Evolutionary conservation across 2,888 invertebrate genomes (phyloP), one percentile per base, ranked within the genome.

Genomic region (Drosophila trichaetosa): DNA sequence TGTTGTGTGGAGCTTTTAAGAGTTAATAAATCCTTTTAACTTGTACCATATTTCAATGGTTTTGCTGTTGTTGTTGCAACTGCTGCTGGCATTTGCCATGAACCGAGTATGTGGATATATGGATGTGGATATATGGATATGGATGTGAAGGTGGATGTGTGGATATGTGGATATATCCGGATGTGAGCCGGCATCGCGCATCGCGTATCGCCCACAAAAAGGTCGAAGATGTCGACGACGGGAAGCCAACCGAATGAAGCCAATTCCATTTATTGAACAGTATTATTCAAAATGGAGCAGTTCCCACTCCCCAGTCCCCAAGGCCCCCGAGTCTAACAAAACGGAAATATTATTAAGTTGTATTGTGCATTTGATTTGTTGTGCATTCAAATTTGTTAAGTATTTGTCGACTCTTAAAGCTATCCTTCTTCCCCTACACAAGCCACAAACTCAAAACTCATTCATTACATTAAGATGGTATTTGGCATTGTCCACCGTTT

Each of bases 21-120:
- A 83, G 87, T 89, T 88, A 84, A 89, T 89, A 87, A 88, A 88
- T 88, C 87, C 87, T 87, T 86, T 89, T 89, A 86, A 87, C 84
- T 84, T 87, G 79, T 86, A 79, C 89, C 83, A 89, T 89, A 89
- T 86, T 89, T 87, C 87, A 87, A 87, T 87, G 82, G 66, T 61
- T 66, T 54, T 58, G 65, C 64, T 56, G 62, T 48, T 60, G 73
- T 53, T 63, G 71, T 69, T 70, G 71, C 68, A 51, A 63, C 64
- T 69, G 73, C 58, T 58, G 63, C 36, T 62, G 75, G 63, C 66
- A 74, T 74, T 76, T 68, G 66, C 65, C 73, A 24, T 76, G 63
- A 81, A 73, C 67, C 56, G 61, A 75, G 69, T 68, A 74, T 88
- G 71, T 80, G 81, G 33, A 83, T 74, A 75, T 81, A 75, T 71